Base-by-base conservation (phyloP, 2,888 invertebrate species). In the Rhyacophila evoluta region DNA sequence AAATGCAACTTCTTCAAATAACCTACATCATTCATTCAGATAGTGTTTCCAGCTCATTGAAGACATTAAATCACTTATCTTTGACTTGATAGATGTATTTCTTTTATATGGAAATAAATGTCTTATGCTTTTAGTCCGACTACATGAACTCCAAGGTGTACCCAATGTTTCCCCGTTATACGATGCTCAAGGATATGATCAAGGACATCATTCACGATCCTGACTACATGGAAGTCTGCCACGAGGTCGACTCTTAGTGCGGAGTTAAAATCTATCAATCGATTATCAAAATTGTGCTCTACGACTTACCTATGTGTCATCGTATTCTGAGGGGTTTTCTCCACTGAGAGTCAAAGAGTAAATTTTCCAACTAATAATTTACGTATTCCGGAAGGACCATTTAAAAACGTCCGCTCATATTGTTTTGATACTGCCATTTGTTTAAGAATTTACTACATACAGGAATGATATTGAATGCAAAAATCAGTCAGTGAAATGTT, bases 181-280 rank as follows among this genome's bases (percentile, higher is more conserved):
- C 96, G 81, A 95, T 98, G 92, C 92, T 98, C 83, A 98, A 98
- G 88, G 97, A 97, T 87, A 97, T 98, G 97, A 97, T 98, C 85
- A 98, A 98, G 89, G 95, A 95, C 85, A 96, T 97, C 84, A 95
- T 97, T 93, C 94, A 97, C 85, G 95, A 97, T 88, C 97, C 97
- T n/a, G 96, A 97, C 88, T 98, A 97, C 91, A 97, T 97, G 95
- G 97, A 97, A 89, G 97, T 97, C 82, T 97, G 97, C 88, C 97
- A 97, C 87, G 97, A 97, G 88, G 92, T 95, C 86, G 95, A 95
- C 86, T 92, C 91, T 88, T 92, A 92, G 92, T 92, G 91, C 72
- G 37, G 15, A 72, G 19, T 36, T 12, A 70, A 33, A 8, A 27
- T 70, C 12, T 70, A 10, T 27, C 8, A 70, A 25, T 55, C 19